Evolutionary conservation across 2,888 invertebrate genomes (phyloP).

Genomic region (Elmis aenea): DNA sequence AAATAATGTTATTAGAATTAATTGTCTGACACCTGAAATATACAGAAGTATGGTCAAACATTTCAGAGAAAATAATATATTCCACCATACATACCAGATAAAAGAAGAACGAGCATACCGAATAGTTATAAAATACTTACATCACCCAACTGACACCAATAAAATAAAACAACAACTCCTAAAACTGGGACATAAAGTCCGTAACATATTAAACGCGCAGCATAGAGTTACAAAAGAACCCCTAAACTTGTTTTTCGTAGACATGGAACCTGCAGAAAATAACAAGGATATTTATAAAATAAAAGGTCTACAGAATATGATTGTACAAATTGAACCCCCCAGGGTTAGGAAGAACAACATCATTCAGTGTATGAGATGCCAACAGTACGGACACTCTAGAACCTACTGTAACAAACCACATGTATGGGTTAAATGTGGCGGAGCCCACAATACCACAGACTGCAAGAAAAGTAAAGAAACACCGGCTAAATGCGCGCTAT

Average conservation of each 20-base stretch:
- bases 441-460: slow-evolving; percentile 9
- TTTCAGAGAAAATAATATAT: no score
- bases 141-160: slow-evolving; percentile 5
- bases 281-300: no score
- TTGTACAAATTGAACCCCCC: slow-evolving; percentile 19
- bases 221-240: slow-evolving; percentile 14
- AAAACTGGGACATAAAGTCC: slow-evolving; percentile 15
- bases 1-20: no score
- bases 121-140: slow-evolving; percentile 9
- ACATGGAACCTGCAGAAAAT: slow-evolving; percentile 18
- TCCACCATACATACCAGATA: slow-evolving; percentile 5
- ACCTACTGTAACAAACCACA: slow-evolving; percentile 20
- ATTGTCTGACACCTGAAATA: no score
- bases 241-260: slow-evolving; percentile 21
- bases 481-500: slow-evolving; percentile 15
- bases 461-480: slow-evolving; percentile 11
- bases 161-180: slow-evolving; percentile 15
- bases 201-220: slow-evolving; percentile 15
- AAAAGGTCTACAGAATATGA: slow-evolving; percentile 16
- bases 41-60: no score
- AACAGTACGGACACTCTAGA: slow-evolving; percentile 23
- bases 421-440: slow-evolving; percentile 19
- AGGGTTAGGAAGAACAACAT: slow-evolving; percentile 16
- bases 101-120: slow-evolving; percentile 7
- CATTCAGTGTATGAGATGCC: slow-evolving; percentile 22